Conservation (phyloP, 1,140 invertebrate genomes). For the Chelonus insularis region DNA sequence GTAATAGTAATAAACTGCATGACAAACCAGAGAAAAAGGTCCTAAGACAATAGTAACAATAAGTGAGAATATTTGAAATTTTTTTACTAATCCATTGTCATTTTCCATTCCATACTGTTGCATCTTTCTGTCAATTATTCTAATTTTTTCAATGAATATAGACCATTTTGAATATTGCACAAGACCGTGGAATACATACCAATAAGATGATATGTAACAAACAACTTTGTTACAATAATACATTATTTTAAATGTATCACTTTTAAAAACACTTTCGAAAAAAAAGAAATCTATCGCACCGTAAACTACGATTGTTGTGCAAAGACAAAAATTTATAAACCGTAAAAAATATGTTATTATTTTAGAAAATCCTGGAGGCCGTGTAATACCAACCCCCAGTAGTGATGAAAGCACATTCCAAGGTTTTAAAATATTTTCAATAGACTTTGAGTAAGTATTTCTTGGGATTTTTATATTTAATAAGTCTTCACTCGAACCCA, state of each 20-base stretch:
- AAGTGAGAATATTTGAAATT: conserved; percentile 31
- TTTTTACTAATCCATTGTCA: conserved; percentile 24
- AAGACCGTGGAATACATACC: conserved; percentile 40
- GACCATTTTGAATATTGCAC: conserved; percentile 39
- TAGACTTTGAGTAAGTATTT: conserved; percentile 18
- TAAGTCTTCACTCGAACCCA: conserved; percentile 33
- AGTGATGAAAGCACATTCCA: conserved; percentile 38
- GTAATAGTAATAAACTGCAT: conserved; percentile 40
- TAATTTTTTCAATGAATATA: conserved; percentile 35
- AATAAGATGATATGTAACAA: conserved; percentile 41
- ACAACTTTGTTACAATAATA: conserved; percentile 42
- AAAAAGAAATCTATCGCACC: conserved; percentile 41
- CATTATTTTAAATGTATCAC: conserved; percentile 45
- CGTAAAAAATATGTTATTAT: conserved; percentile 32
- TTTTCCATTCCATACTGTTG: conserved; percentile 23
- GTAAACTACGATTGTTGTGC: conserved; percentile 41
- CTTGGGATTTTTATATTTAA: conserved; percentile 31
- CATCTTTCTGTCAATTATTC: conserved; percentile 34
- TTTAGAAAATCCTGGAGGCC: conserved; percentile 31
- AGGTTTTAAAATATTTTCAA: conserved; percentile 33
- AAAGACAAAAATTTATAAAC: conserved; percentile 35
- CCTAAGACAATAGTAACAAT: conserved; percentile 26
- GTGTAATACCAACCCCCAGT: conserved; percentile 37
- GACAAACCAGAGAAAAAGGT: conserved; percentile 32
- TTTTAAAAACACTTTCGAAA: conserved; percentile 38